Conservation (phyloP, 1,140 invertebrate species). For the Stegodyphus mimosarum region DNA sequence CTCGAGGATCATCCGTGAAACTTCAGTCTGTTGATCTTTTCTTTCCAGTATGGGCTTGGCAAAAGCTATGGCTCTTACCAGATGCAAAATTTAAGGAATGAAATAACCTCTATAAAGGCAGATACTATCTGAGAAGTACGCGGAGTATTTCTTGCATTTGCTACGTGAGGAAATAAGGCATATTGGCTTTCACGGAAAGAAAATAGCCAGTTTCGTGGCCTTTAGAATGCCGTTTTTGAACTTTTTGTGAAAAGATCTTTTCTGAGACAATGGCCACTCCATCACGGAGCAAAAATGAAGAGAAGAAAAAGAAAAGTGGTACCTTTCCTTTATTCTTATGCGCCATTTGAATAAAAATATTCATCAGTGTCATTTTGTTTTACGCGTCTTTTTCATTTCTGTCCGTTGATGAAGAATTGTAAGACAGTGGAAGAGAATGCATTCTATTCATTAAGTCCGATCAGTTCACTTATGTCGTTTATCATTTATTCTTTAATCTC, state of each 20-base stretch:
- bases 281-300: background rate
- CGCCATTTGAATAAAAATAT: conserved; percentile 37
- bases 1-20: no score
- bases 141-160: no score
- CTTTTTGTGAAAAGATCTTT: background rate
- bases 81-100: no score
- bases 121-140: no score
- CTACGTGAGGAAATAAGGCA: no score
- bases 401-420: background rate
- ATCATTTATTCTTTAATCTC: conserved; percentile 1
- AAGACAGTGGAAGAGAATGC: background rate
- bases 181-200: no score
- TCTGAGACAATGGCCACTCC: conserved; percentile 36
- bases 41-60: no score
- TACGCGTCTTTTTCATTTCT: background rate
- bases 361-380: conserved; percentile 7
- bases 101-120: no score
- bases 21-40: no score
- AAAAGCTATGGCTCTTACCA: no score
- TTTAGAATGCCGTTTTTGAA: background rate
- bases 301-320: conserved; percentile 15
- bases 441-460: background rate
- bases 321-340: conserved; percentile 12
- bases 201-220: background rate
- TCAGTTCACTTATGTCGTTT: conserved; percentile 12